Conservation (phyloP, 2,888 invertebrate species). For the Alsophila aescularia region DNA sequence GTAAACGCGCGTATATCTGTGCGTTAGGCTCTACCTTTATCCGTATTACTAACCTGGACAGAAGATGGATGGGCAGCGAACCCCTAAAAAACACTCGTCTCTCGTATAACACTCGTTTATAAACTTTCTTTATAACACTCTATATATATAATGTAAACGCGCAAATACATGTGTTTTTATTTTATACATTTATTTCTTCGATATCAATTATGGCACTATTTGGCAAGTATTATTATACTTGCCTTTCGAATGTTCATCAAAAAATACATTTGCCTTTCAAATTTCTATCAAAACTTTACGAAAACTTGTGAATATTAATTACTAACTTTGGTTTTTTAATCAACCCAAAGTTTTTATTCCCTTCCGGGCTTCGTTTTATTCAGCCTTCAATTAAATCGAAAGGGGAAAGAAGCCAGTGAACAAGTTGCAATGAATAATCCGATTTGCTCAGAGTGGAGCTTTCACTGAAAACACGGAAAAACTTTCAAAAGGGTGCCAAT, state of each 20-base stretch:
- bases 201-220: constrained; percentile 1
- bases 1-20: too few species aligned
- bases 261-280: constrained; percentile 12
- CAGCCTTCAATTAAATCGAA: constrained; percentile 21
- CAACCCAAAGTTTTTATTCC: constrained; percentile 16
- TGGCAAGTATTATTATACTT: too few species aligned
- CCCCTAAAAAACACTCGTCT: neutral
- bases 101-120: too few species aligned
- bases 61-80: neutral
- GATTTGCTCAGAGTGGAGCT: constrained; percentile 12
- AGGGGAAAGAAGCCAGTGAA: constrained; percentile 15
- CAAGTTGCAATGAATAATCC: constrained; percentile 20
- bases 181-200: neutral
- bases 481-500: constrained; percentile 8
- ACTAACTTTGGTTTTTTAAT: constrained; percentile 24
- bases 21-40: too few species aligned
- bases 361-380: constrained; percentile 5
- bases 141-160: too few species aligned
- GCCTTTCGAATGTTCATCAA: too few species aligned
- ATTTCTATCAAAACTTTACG: neutral
- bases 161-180: constrained; percentile 1
- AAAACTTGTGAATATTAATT: constrained; percentile 18
- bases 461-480: constrained; percentile 13
- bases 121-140: too few species aligned
- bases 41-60: constrained; percentile 6